Conservation (phyloP, 2,113 vertebrate species). For the Apeltes quadracus region DNA sequence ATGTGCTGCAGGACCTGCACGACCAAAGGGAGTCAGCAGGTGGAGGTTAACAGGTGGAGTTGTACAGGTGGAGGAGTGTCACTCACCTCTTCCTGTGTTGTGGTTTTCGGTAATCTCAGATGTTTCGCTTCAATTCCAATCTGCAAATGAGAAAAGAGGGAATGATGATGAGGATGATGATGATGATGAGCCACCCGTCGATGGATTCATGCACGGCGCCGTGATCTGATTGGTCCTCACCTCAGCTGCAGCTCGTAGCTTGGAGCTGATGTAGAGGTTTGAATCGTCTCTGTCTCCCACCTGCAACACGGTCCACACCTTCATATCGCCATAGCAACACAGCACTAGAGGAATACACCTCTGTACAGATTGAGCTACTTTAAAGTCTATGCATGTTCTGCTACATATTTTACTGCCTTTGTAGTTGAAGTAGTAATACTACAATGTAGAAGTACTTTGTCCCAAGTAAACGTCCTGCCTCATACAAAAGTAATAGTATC, state of each 20-base stretch:
- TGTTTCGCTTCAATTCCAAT: constrained; percentile 93
- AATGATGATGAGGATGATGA: not conserved
- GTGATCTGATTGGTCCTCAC: constrained; percentile 64
- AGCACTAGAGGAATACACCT: not conserved
- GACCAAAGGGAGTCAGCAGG: not conserved
- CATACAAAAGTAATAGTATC: too few relatives aligned
- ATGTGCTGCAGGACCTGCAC: constrained; percentile 86
- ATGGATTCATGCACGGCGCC: too few relatives aligned
- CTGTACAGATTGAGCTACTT: too few relatives aligned
- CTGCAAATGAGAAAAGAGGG: constrained; percentile 71
- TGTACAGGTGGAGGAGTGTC: not conserved
- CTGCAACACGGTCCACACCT: constrained; percentile 70
- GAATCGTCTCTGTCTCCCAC: constrained; percentile 95
- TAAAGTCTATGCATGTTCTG: too few relatives aligned
- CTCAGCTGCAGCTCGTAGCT: constrained; percentile 94
- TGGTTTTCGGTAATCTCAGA: constrained; percentile 87
- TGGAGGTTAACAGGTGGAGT: not conserved
- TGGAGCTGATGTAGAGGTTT: constrained; percentile 95
- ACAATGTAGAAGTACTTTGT: too few relatives aligned
- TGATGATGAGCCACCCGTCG: not conserved
- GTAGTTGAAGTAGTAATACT: too few relatives aligned
- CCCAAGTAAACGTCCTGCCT: too few relatives aligned
- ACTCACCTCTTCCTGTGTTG: constrained; percentile 87
- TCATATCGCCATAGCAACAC: not conserved
- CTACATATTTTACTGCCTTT: too few relatives aligned